These are phyloP conservation scores for Fissipunctia ypsillon DNA, from an alignment of 2,888 invertebrate species.

Conservation along the genomic window DNA sequence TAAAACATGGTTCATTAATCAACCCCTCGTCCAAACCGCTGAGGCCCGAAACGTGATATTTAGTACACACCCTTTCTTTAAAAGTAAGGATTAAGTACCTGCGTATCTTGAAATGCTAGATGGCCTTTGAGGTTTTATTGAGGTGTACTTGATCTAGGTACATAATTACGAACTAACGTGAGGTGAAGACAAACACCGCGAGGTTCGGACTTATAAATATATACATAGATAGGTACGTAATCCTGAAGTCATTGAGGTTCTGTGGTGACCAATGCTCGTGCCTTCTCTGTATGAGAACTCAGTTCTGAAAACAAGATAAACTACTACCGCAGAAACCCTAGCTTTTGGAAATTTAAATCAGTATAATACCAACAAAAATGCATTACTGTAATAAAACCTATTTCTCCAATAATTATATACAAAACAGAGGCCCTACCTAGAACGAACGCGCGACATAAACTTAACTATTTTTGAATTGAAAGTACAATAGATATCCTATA, in stretches of 20 bases:
- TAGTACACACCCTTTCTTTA: constrained; percentile 59
- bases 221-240: background rate
- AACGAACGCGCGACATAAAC: background rate
- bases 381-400: background rate
- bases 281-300: background rate
- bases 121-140: constrained; percentile 28
- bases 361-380: background rate
- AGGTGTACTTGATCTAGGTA: background rate
- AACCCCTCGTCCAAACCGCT: constrained; percentile 54
- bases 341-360: background rate
- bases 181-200: background rate
- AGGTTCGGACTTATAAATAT: background rate
- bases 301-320: background rate
- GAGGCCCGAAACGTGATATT: constrained; percentile 61
- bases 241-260: background rate
- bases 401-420: too few relatives aligned
- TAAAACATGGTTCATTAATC: constrained; percentile 63
- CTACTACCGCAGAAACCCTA: too few relatives aligned
- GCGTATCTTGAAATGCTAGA: constrained; percentile 49
- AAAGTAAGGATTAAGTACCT: constrained; percentile 35
- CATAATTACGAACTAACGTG: constrained; percentile 2
- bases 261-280: background rate
- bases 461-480: background rate
- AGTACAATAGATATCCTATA: background rate
- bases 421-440: background rate